phyloP scores from a whole-genome alignment of 2,113 vertebrate genomes.

The Progne subis region DNA sequence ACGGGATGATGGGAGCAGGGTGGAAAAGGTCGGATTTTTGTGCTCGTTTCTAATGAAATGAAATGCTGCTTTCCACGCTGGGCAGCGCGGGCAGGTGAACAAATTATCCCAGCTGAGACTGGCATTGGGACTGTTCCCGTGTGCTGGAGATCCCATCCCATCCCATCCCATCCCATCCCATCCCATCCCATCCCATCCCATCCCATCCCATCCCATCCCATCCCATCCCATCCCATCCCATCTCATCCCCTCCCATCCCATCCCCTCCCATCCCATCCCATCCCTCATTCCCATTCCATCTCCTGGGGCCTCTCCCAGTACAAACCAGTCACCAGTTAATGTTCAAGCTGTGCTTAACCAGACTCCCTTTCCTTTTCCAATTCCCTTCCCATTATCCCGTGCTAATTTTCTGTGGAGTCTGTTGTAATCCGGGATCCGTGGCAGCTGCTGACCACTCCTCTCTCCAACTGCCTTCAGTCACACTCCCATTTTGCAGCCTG shows the following conservation, averaged over 20 bases:
- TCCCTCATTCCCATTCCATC: background rate
- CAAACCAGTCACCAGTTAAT: conserved; percentile 29
- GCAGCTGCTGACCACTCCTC: background rate
- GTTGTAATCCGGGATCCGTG: conserved; percentile 23
- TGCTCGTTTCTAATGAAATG: too few species aligned
- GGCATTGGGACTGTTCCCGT: too few species aligned
- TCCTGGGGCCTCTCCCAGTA: background rate
- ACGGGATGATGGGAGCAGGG: rapidly evolving
- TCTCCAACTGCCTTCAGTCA: background rate
- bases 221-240: too few species aligned
- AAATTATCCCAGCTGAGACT: too few species aligned
- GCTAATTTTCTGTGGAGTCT: background rate
- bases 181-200: too few species aligned
- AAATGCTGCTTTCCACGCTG: too few species aligned
- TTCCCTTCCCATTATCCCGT: background rate
- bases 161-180: too few species aligned
- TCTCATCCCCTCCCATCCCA: background rate
- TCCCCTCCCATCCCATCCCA: background rate
- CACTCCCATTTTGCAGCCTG: conserved; percentile 17
- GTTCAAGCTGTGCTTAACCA: conserved; percentile 23
- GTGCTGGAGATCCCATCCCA: too few species aligned
- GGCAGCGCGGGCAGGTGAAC: too few species aligned
- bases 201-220: too few species aligned
- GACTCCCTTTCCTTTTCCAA: background rate
- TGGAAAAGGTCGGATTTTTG: rapidly evolving